phyloP scores from a whole-genome alignment of 1,140 invertebrate species.

The Aphelinus atriplicis region DNA sequence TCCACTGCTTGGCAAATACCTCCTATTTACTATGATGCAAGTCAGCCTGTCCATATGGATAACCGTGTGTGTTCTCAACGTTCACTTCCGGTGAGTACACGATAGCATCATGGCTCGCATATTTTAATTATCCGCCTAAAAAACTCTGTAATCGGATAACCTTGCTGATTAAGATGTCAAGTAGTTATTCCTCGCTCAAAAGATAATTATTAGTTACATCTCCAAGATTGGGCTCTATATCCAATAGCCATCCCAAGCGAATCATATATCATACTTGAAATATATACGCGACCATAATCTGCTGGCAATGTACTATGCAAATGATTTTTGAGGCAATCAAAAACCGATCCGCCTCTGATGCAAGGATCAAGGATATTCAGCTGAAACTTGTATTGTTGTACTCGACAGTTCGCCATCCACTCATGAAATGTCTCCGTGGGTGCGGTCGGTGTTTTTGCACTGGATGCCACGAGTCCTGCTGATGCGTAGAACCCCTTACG shows the following conservation, averaged over 20 bases:
- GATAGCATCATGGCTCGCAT: no score
- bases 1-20: slow-evolving; percentile 95
- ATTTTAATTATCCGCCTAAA: no score
- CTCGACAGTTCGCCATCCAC: slow-evolving; percentile 89
- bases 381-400: not conserved
- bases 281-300: no score
- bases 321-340: no score
- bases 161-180: no score
- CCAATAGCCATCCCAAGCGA: no score
- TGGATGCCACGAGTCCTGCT: slow-evolving; percentile 89
- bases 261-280: no score
- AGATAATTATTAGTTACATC: no score
- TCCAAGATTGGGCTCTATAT: no score
- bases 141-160: no score
- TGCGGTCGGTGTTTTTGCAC: slow-evolving; percentile 87
- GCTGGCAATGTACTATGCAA: no score
- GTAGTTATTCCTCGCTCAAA: no score
- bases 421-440: slow-evolving; percentile 93
- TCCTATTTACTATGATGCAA: slow-evolving; percentile 97
- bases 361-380: not conserved
- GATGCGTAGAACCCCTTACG: slow-evolving; percentile 88
- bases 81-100: slow-evolving; percentile 91
- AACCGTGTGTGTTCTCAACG: slow-evolving; percentile 96
- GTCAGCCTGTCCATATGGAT: slow-evolving; percentile 97
- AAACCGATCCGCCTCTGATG: not conserved